Conservation (phyloP, 2,888 invertebrate genomes). For the Noctua janthe region DNA sequence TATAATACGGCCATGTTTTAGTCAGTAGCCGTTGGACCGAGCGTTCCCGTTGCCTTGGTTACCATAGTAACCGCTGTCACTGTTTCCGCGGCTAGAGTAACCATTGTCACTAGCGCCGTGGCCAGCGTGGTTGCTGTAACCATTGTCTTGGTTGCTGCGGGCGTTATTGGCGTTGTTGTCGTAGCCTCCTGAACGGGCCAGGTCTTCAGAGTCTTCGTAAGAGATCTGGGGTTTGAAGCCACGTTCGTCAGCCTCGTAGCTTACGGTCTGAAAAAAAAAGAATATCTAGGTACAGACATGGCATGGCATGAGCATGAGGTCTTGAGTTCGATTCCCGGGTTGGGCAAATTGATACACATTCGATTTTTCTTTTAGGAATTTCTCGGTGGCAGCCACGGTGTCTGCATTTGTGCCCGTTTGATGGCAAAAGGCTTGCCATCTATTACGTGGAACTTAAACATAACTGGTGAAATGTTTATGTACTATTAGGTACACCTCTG, state of each 20-base stretch:
- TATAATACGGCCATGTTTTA: conserved; percentile 55
- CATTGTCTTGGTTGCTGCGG: conserved; percentile 66
- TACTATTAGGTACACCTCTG: too few relatives aligned
- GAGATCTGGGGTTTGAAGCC: conserved; percentile 92
- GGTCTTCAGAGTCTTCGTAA: conserved; percentile 90
- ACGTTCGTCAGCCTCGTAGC: conserved; percentile 92
- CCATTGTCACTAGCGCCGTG: conserved; percentile 56
- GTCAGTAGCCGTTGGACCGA: conserved; percentile 74
- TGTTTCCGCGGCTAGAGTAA: conserved; percentile 61
- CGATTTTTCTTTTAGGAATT: too few relatives aligned
- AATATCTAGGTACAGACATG: background rate
- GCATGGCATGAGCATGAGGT: too few relatives aligned
- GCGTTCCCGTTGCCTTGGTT: conserved; percentile 48
- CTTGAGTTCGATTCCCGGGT: too few relatives aligned
- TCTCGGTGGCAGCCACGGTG: too few relatives aligned
- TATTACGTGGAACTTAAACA: too few relatives aligned
- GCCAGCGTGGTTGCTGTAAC: conserved; percentile 63
- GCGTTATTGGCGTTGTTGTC: conserved; percentile 78
- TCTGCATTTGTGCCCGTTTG: too few relatives aligned
- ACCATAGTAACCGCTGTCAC: conserved; percentile 51
- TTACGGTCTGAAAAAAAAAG: conserved; percentile 88
- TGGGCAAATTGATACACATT: too few relatives aligned
- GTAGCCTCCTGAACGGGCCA: conserved; percentile 82
- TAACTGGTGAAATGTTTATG: too few relatives aligned
- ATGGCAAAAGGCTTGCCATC: too few relatives aligned